Evolutionary conservation across 2,113 vertebrate species (phyloP).

Genomic region (Lota lota): DNA sequence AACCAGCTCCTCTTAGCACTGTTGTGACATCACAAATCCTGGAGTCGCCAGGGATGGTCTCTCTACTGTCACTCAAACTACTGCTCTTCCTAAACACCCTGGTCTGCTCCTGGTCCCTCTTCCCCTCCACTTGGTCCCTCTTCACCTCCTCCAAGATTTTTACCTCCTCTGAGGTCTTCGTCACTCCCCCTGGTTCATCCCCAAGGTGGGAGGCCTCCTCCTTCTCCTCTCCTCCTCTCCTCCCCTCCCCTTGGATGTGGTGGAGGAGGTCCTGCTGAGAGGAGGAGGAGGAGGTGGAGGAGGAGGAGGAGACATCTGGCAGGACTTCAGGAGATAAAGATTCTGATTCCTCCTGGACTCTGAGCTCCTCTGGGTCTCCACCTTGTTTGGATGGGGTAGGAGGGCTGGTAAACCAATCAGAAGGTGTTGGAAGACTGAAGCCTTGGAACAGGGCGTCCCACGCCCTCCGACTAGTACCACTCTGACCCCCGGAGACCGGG

Average conservation of each 20-base stretch:
- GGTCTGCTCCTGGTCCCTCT: not conserved
- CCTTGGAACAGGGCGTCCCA: not conserved
- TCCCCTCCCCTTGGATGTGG: too few relatives aligned
- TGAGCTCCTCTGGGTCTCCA: not conserved
- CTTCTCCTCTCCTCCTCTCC: too few relatives aligned
- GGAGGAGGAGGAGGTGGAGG: too few relatives aligned
- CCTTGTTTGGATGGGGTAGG: not conserved
- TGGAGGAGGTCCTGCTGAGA: too few relatives aligned
- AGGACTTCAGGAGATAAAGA: too few relatives aligned
- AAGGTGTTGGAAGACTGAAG: not conserved
- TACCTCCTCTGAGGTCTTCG: too few relatives aligned
- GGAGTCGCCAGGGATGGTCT: slow-evolving; percentile 42
- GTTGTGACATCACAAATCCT: not conserved
- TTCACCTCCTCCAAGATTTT: too few relatives aligned
- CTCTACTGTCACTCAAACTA: slow-evolving; percentile 43
- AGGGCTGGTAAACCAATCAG: not conserved
- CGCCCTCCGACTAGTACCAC: not conserved
- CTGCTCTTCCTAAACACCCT: not conserved
- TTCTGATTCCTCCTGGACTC: too few relatives aligned
- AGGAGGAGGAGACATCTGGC: too few relatives aligned
- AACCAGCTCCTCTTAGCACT: not conserved
- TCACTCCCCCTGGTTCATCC: too few relatives aligned
- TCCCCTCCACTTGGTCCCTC: not conserved
- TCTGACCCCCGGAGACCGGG: too few relatives aligned
- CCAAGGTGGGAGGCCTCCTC: too few relatives aligned